phyloP scores from a whole-genome alignment of 2,797 vertebrate genomes.

The Halcyon badia region DNA sequence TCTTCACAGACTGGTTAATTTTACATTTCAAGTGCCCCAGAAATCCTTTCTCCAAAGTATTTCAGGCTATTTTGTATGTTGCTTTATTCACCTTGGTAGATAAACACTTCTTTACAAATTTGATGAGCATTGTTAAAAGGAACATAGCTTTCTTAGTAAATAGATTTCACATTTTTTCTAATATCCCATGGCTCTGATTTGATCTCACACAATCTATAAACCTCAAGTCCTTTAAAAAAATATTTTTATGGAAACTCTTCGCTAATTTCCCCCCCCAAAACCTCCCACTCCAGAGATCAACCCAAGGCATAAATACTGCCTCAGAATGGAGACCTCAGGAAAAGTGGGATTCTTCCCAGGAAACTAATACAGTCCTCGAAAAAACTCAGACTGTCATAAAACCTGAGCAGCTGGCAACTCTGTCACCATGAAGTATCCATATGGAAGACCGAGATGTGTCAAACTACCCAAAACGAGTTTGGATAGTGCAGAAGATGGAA shows the following conservation, averaged over 20 bases:
- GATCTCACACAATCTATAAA: not conserved
- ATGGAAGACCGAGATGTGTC: conserved; percentile 87
- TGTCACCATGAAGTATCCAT: conserved; percentile 87
- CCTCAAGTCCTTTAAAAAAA: not conserved
- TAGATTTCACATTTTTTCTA: not conserved
- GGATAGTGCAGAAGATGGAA: conserved; percentile 84
- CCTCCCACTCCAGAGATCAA: not conserved
- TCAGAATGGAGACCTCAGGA: conserved; percentile 19
- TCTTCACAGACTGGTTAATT: not conserved
- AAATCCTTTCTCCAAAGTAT: not conserved
- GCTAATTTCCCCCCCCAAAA: conserved; percentile 29
- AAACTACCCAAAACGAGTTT: conserved; percentile 85
- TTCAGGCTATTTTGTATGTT: not conserved
- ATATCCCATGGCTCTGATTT: not conserved
- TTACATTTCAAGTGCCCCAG: not conserved
- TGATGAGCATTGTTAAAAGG: not conserved
- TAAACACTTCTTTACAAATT: not conserved
- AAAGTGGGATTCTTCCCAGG: conserved; percentile 77
- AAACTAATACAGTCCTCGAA: conserved; percentile 81
- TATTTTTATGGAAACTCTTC: conserved; percentile 11
- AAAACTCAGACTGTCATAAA: conserved; percentile 82
- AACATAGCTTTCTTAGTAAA: not conserved
- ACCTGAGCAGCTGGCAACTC: conserved; percentile 87
- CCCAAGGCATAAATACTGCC: conserved; percentile 43
- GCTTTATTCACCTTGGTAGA: not conserved